Percentiles rank a stretch among this genome's conserved stretches.
Conservation (phyloP, 2,888 invertebrate genomes). For the Sycophila texana region DNA sequence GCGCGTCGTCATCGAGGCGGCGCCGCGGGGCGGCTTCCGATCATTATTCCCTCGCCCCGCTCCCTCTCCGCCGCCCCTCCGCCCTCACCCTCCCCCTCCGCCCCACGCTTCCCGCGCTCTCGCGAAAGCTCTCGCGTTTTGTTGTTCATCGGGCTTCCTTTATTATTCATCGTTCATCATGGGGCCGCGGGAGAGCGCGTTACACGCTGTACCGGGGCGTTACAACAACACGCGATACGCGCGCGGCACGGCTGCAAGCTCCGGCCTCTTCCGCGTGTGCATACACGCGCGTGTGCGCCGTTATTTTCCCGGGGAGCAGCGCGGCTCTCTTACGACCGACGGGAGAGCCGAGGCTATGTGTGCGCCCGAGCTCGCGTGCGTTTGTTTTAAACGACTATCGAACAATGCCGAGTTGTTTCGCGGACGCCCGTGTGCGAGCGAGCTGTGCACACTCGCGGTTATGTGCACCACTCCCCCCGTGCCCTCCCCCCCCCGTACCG, state of each 20-base stretch:
- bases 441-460: background rate
- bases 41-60: constrained; percentile 63
- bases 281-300: background rate
- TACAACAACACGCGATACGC: constrained; percentile 55
- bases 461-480: background rate
- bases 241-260: background rate
- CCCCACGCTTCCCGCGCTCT: background rate
- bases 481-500: background rate
- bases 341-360: constrained; percentile 12
- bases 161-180: constrained; percentile 71
- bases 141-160: constrained; percentile 68
- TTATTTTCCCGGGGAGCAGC: constrained; percentile 20
- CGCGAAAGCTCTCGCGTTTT: constrained; percentile 60
- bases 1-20: constrained; percentile 21
- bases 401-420: constrained; percentile 48
- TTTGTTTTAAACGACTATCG: constrained; percentile 53
- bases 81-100: too few relatives aligned
- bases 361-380: constrained; percentile 8
- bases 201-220: constrained; percentile 60
- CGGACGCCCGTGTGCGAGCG: background rate
- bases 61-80: background rate
- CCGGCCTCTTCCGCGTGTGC: constrained; percentile 6
- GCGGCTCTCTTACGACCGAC: constrained; percentile 35
- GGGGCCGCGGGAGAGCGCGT: constrained; percentile 50
- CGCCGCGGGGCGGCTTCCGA: constrained; percentile 59